Conservation (phyloP, 1,140 invertebrate genomes). For the Plectus sambesii region DNA sequence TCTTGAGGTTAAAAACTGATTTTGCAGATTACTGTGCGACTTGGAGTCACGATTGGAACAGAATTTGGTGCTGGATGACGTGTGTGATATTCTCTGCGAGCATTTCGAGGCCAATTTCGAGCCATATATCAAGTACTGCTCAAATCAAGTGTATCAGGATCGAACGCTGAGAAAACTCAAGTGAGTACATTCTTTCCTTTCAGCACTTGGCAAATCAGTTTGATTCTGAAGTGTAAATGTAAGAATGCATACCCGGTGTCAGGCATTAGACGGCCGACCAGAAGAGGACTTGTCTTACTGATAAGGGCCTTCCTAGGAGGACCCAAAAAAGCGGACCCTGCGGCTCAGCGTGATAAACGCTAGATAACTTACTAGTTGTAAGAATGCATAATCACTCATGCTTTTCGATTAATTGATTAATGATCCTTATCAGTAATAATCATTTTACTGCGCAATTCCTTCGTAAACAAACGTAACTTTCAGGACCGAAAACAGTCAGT, state of each 20-base stretch:
- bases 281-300: too few species aligned
- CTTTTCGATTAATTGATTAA: neutral
- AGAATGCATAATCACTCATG: too few species aligned
- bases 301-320: too few species aligned
- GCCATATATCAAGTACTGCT: conserved; percentile 79
- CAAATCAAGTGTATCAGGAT: conserved; percentile 77
- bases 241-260: too few species aligned
- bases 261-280: too few species aligned
- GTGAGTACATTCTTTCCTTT: conserved; percentile 36
- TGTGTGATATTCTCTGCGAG: conserved; percentile 68
- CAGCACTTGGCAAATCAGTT: conserved; percentile 44
- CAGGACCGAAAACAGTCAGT: conserved; percentile 50
- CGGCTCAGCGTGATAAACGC: too few species aligned
- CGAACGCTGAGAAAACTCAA: conserved; percentile 64
- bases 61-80: conserved; percentile 63
- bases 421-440: conserved; percentile 3
- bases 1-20: too few species aligned
- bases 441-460: neutral
- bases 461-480: conserved; percentile 13
- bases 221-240: too few species aligned
- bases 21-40: conserved; percentile 62
- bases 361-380: too few species aligned
- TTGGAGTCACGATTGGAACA: conserved; percentile 80
- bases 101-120: conserved; percentile 69
- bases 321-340: too few species aligned